Evolutionary conservation across 2,797 vertebrate species (phyloP).

Genomic region (Microcaecilia unicolor): DNA sequence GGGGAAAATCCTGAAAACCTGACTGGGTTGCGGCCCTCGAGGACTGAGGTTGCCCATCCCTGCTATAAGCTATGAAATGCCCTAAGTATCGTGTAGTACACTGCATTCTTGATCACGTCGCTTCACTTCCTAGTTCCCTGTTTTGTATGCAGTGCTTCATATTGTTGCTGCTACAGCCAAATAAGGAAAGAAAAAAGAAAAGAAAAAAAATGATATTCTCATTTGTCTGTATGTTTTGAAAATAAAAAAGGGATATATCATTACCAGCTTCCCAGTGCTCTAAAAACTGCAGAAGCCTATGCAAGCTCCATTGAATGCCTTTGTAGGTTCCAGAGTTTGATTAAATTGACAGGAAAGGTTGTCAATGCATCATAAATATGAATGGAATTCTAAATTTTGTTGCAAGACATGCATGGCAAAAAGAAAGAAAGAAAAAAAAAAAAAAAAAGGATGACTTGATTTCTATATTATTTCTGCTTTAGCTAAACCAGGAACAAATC

Average conservation of each 20-base stretch:
- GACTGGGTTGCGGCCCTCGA: too few relatives aligned
- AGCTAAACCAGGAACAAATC: slow-evolving; percentile 70
- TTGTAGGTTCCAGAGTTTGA: slow-evolving; percentile 21
- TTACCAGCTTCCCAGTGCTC: slow-evolving; percentile 1
- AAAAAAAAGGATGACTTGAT: too few relatives aligned
- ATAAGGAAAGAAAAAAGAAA: background rate
- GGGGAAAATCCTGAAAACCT: too few relatives aligned
- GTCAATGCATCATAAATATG: slow-evolving; percentile 8
- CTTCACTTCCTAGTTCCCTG: too few relatives aligned
- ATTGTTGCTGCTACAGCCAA: background rate
- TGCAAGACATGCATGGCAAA: background rate
- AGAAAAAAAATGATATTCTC: slow-evolving; percentile 23
- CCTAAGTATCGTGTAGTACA: too few relatives aligned
- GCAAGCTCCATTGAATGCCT: slow-evolving; percentile 11
- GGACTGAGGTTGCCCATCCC: too few relatives aligned
- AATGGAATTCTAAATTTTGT: slow-evolving; percentile 16
- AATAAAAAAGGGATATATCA: background rate
- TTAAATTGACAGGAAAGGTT: slow-evolving; percentile 11
- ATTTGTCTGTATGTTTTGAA: slow-evolving; percentile 5
- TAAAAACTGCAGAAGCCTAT: slow-evolving; percentile 11
- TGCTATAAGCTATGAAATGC: too few relatives aligned
- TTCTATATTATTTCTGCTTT: background rate
- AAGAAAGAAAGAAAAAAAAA: too few relatives aligned
- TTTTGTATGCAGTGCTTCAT: too few relatives aligned
- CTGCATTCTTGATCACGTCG: too few relatives aligned